Evolutionary conservation across 2,888 invertebrate genomes (phyloP).

Genomic region (Parnassius orleans): DNA sequence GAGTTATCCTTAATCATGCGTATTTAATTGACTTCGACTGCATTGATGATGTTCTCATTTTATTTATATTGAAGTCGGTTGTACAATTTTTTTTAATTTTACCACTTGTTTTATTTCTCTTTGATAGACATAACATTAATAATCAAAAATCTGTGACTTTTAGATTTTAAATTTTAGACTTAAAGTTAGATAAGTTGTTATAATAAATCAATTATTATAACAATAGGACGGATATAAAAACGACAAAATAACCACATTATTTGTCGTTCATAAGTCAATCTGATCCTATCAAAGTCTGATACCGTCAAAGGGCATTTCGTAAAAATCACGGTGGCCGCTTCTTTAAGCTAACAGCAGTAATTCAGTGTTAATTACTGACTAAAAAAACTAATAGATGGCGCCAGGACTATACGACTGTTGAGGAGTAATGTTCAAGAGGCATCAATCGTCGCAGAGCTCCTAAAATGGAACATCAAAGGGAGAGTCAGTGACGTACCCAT

Average conservation of each 20-base stretch:
- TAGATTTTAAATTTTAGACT: too few species aligned
- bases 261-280: background rate
- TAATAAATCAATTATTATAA: too few species aligned
- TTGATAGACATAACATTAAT: too few species aligned
- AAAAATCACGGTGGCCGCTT: slow-evolving; percentile 5
- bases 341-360: slow-evolving; percentile 2
- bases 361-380: background rate
- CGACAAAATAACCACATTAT: background rate
- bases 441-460: slow-evolving; percentile 22
- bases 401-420: slow-evolving; percentile 3
- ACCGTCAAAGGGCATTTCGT: background rate
- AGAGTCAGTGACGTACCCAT: background rate
- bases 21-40: too few species aligned
- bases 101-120: too few species aligned
- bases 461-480: slow-evolving; percentile 22
- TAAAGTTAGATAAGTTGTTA: too few species aligned
- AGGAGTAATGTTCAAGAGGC: slow-evolving; percentile 12
- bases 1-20: too few species aligned
- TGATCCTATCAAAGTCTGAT: background rate
- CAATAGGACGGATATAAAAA: too few species aligned
- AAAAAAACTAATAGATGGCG: slow-evolving; percentile 16
- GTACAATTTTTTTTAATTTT: too few species aligned
- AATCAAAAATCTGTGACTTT: too few species aligned
- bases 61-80: too few species aligned
- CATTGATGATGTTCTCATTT: too few species aligned